Evolutionary conservation across 1,140 invertebrate genomes (phyloP), one percentile per base, ranked within the genome.

Genomic region (Lineus longissimus): DNA sequence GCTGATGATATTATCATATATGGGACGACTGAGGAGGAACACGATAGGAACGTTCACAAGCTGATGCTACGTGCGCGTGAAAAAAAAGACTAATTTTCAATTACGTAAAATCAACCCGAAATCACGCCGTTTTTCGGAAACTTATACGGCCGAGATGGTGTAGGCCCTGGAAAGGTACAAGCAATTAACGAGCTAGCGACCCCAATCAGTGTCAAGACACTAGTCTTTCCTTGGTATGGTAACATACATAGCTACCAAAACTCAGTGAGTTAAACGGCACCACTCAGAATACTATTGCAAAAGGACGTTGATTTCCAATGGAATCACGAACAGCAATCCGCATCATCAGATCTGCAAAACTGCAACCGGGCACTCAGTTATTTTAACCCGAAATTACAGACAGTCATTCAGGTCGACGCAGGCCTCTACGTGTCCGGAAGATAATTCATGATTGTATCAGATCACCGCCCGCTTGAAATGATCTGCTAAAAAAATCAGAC

Each of bases 61-160:
- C 63, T 73, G 0, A 57, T 73, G 58, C 17, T 63, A 6, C 27
- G 25, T 45, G 64, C 61, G 1, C 33, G 59, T 27, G 43, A 69
- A 47, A 40, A n/a, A n/a, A 40, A n/a, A 68, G 65, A 0, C 27
- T 73, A 4, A 59, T 62, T 11, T 65, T 73, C 33, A 72, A 72
- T 27, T 22, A 22, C 6, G 27, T 41, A 15, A 59, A 75, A 62
- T 62, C 4, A 66, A 36, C 36, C 22, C 36, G 61, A 72, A 59
- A 64, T 83, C 19, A 66, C 71, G n/a, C n/a, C n/a, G 41, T 82
- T 77, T 66, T 70, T 82, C 47, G 82, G 82, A 7, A 72, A 82
- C 59, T 59, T 74, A 7, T 66, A 83, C 40, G 65, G 70, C 22
- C 22, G 57, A 17, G 57, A 74, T 45, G 78, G 79, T 1, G 59